These are phyloP conservation scores for Manis javanica DNA, from an alignment of 2,797 vertebrate genomes.

Conservation along the genomic window DNA sequence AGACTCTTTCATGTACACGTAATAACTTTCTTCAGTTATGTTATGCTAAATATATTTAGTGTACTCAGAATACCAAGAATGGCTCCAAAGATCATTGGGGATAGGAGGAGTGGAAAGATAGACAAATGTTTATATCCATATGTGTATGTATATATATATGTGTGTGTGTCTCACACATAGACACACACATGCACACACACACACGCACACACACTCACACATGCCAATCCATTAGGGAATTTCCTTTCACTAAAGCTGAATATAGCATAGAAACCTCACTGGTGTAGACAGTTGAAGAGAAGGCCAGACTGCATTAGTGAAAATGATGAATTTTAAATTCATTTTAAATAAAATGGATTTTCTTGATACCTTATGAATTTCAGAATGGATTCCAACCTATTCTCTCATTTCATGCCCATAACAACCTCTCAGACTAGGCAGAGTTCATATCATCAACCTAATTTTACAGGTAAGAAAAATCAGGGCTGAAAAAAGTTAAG, in stretches of 20 bases:
- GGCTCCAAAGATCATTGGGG: background rate
- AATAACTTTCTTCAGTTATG: background rate
- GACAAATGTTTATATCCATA: background rate
- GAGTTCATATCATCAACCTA: background rate
- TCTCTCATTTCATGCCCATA: conserved; percentile 11
- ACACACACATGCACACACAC: too few relatives aligned
- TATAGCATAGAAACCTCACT: conserved; percentile 17
- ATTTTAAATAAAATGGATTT: conserved; percentile 43
- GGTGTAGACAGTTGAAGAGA: background rate
- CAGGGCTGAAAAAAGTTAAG: conserved; percentile 29
- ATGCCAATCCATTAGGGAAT: background rate
- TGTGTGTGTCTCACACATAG: background rate
- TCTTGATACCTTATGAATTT: background rate
- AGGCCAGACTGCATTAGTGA: background rate
- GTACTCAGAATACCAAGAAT: background rate
- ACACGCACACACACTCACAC: background rate
- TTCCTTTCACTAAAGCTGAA: background rate
- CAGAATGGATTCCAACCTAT: conserved; percentile 47
- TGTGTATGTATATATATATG: background rate
- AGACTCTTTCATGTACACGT: background rate
- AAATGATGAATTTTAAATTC: conserved; percentile 54
- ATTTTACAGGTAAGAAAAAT: conserved; percentile 67
- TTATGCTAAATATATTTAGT: background rate
- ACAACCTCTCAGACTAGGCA: background rate
- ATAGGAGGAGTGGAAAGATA: background rate